Evolutionary conservation across 64 coral and sea anemone species (phyloP).

Genomic region (Platygyra sinensis): DNA sequence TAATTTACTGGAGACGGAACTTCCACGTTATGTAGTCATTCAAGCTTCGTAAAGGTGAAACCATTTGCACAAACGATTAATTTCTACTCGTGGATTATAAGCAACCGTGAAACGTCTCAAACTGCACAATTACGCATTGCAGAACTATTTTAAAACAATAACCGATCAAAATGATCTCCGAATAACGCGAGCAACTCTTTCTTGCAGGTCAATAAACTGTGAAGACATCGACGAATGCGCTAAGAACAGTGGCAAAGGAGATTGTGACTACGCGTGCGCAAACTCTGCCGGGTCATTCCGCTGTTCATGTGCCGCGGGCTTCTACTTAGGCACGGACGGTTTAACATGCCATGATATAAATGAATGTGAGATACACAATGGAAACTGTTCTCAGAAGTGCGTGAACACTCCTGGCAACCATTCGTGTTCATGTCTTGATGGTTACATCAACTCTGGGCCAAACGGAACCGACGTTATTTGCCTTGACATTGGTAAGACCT

Average conservation of each 20-base stretch:
- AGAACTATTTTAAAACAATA: too few relatives aligned
- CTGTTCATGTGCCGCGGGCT: constrained; percentile 82
- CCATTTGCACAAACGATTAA: too few relatives aligned
- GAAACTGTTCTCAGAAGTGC: constrained; percentile 77
- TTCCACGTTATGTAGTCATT: too few relatives aligned
- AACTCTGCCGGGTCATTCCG: constrained; percentile 89
- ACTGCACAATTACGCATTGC: too few relatives aligned
- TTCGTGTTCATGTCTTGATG: constrained; percentile 69
- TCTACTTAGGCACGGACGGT: constrained; percentile 55
- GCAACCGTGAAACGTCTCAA: too few relatives aligned
- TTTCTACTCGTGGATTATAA: too few relatives aligned
- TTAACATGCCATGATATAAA: constrained; percentile 78
- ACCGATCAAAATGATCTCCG: too few relatives aligned
- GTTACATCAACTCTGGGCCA: constrained; percentile 54
- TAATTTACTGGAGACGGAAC: too few relatives aligned
- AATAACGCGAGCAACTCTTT: background rate
- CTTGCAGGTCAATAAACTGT: constrained; percentile 70
- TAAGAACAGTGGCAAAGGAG: constrained; percentile 81
- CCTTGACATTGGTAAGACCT: constrained; percentile 72
- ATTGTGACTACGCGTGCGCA: constrained; percentile 90
- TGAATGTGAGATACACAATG: constrained; percentile 78
- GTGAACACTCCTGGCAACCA: constrained; percentile 68
- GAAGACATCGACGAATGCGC: constrained; percentile 87
- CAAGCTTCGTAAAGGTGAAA: too few relatives aligned
- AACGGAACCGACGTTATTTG: constrained; percentile 79